Evolutionary conservation across 2,888 invertebrate genomes (phyloP), one percentile per base, ranked within the genome.

Genomic region (Pecten maximus): DNA sequence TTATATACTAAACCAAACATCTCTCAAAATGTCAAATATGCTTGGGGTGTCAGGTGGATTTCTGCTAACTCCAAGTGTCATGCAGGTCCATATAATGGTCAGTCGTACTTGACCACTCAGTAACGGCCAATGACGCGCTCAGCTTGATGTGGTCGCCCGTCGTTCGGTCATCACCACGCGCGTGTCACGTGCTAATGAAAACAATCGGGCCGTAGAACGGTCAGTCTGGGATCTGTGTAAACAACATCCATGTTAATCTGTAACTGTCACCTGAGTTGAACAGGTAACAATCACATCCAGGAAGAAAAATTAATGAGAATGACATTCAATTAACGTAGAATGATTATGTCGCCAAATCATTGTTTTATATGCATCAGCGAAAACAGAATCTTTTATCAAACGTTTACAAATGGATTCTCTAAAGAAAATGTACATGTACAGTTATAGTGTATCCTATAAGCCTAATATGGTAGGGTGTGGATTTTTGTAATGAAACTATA

Each of bases 21-120:
- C 74, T 74, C 28, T 35, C 74, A 74, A 74, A 74, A 74, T 74
- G 74, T 74, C 74, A 74, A 74, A 74, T 6, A 35, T 74, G 74
- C 35, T 74, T 16, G 19, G 74, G 28, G 74, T 74, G 74, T 74
- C 74, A 74, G 28, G 74, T 74, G 35, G 74, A 74, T 28, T 74
- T 74, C 74, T 74, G 28, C 74, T 74, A 35, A 74, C 74, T 74
- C 74, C 35, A 12, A 35, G 74, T 74, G 74, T 74, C 74, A 74
- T 35, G 35, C 19, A 74, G 74, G 28, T 35, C 35, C 74, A 74
- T 74, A 74, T 74, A 74, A 35, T 35, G 74, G 74, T 74, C 74
- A 74, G 74, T 28, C 74, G 28, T 35, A 12, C 74, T 28, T 28
- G 28, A 28, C 28, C 74, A 74, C 74, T 35, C 35, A 74, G 74